Conservation (phyloP, 2,113 vertebrate species). For the Odocoileus virginianus region DNA sequence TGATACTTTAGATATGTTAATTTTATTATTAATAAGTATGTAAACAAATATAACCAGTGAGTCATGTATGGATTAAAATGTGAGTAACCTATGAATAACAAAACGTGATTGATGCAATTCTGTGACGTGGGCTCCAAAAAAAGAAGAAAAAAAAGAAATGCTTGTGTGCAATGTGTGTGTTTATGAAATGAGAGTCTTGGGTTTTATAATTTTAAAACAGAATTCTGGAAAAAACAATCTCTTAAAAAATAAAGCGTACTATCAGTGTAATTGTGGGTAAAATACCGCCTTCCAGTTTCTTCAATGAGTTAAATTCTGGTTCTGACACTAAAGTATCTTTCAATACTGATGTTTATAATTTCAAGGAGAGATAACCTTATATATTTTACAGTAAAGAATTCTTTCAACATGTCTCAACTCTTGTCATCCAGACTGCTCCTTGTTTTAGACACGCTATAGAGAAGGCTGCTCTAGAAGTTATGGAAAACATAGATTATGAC, state of each 20-base stretch:
- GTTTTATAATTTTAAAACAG: not conserved
- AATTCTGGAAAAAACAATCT: not conserved
- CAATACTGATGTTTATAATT: not conserved
- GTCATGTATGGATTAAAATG: not conserved
- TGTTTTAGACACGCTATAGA: not conserved
- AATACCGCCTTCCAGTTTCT: not conserved
- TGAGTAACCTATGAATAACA: not conserved
- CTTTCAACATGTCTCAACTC: not conserved
- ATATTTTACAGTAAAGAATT: not conserved
- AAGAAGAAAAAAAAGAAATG: not conserved
- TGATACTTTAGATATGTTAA: not conserved
- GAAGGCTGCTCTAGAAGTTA: not conserved
- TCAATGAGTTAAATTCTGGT: not conserved
- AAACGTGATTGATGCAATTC: not conserved
- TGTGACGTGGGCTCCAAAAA: not conserved
- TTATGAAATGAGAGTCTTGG: not conserved
- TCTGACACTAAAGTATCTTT: not conserved
- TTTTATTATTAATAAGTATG: not conserved
- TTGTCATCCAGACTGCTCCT: not conserved
- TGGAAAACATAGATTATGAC: not conserved
- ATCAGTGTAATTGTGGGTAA: not conserved
- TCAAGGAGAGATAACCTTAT: not conserved
- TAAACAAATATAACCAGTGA: not conserved
- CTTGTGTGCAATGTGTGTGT: not conserved
- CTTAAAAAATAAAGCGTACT: not conserved